Conservation (phyloP, 1,140 invertebrate species). For the Gyrodactylus bullatarudis region DNA sequence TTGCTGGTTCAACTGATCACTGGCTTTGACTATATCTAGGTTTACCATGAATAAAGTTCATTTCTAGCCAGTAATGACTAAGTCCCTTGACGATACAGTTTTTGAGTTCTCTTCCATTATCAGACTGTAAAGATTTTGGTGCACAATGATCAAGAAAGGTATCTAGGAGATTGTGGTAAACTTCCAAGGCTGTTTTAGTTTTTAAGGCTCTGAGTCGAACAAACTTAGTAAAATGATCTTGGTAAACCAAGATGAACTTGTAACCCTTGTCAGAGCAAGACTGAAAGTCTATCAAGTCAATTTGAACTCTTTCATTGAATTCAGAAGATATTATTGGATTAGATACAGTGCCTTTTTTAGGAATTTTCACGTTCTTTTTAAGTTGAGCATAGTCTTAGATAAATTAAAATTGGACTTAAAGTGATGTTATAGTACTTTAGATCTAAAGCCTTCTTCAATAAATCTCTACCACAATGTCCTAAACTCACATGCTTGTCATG, state of each 20-base stretch:
- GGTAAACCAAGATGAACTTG: slow-evolving; percentile 10
- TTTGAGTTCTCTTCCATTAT: background rate
- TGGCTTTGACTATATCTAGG: background rate
- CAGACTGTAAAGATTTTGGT: background rate
- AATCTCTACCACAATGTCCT: too few species aligned
- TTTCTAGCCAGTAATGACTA: background rate
- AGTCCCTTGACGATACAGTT: background rate
- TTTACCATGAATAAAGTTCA: background rate
- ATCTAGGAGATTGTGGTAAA: background rate
- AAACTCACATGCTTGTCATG: too few species aligned
- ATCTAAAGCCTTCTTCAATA: too few species aligned
- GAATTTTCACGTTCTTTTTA: background rate
- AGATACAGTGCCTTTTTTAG: background rate
- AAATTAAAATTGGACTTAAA: too few species aligned
- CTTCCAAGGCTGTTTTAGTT: background rate
- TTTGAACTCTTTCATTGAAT: slow-evolving; percentile 9
- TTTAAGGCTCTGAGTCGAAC: background rate
- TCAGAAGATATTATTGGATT: slow-evolving; percentile 5
- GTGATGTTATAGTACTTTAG: too few species aligned
- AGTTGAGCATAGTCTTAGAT: too few species aligned
- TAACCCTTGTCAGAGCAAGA: slow-evolving; percentile 7
- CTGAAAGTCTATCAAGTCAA: slow-evolving; percentile 10
- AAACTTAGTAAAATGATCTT: slow-evolving; percentile 11
- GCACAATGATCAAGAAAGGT: background rate
- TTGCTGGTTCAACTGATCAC: background rate